These are phyloP conservation scores for Anas platyrhynchos DNA, from an alignment of 2,113 vertebrate genomes.

Conservation along the genomic window DNA sequence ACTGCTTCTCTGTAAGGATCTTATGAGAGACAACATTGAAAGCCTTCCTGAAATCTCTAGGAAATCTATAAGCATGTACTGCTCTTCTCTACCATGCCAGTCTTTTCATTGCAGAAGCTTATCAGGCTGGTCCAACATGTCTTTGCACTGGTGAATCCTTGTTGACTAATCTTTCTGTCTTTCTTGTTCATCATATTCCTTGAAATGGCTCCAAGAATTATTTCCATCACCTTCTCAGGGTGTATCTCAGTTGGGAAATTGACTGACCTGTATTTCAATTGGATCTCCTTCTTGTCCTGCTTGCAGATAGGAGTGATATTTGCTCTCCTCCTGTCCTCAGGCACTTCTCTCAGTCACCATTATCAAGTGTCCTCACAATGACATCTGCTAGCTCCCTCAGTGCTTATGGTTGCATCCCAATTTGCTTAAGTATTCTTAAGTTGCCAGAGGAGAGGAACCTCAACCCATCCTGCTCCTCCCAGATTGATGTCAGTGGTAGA, in stretches of 20 bases:
- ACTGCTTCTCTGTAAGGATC: background rate
- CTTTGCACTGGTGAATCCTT: background rate
- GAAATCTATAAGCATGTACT: too few species aligned
- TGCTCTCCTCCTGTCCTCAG: background rate
- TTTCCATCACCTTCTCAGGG: background rate
- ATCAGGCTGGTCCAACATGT: background rate
- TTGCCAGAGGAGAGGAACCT: too few species aligned
- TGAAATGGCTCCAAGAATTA: background rate
- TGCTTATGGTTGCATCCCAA: background rate
- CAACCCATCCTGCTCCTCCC: too few species aligned
- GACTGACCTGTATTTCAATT: background rate
- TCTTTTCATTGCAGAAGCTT: background rate
- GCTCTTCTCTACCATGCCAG: background rate
- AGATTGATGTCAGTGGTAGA: too few species aligned
- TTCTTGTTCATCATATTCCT: background rate
- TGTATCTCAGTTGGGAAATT: background rate
- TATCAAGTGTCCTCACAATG: background rate
- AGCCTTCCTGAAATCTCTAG: background rate
- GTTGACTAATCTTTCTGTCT: background rate
- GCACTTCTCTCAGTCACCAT: background rate
- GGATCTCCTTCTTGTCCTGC: background rate
- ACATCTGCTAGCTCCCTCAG: background rate
- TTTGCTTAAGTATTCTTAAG: background rate
- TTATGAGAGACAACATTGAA: fast-evolving
- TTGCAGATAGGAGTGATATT: background rate